Evolutionary conservation across 2,888 invertebrate genomes (phyloP).

Genomic region (Cantharis flavilabris): DNA sequence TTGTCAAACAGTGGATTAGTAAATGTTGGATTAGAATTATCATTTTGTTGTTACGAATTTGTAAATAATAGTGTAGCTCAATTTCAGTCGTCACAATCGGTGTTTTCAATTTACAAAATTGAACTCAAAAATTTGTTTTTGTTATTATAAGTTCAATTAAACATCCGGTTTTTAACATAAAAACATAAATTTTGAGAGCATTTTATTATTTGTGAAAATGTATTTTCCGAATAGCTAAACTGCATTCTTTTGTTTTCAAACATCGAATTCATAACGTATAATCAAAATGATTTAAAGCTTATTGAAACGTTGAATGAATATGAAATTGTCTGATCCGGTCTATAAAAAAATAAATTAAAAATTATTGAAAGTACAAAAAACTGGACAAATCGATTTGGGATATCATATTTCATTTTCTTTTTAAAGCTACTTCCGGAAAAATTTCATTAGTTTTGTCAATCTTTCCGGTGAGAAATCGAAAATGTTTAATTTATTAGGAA

Average conservation of each 20-base stretch:
- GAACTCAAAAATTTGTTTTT: no score
- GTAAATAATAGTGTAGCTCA: no score
- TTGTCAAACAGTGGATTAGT: no score
- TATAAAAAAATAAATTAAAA: background rate
- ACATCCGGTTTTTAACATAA: background rate
- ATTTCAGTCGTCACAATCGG: no score
- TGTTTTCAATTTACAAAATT: no score
- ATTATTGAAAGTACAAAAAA: background rate
- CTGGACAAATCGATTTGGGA: background rate
- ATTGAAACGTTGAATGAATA: background rate
- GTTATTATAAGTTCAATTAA: no score
- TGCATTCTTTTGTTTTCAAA: background rate
- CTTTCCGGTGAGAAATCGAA: background rate
- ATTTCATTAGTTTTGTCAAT: background rate
- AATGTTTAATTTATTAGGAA: background rate
- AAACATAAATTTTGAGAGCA: background rate
- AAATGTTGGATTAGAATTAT: no score
- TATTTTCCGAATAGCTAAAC: background rate
- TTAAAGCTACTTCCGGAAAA: background rate
- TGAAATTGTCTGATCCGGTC: no score
- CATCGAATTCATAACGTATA: background rate
- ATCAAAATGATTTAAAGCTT: background rate
- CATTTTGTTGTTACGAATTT: no score
- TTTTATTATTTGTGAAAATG: background rate
- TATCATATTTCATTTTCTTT: background rate